A percentile compares a stretch with the other conserved stretches of the same genome.
Conservation (phyloP, 2,113 vertebrate species). For the Odocoileus virginianus region DNA sequence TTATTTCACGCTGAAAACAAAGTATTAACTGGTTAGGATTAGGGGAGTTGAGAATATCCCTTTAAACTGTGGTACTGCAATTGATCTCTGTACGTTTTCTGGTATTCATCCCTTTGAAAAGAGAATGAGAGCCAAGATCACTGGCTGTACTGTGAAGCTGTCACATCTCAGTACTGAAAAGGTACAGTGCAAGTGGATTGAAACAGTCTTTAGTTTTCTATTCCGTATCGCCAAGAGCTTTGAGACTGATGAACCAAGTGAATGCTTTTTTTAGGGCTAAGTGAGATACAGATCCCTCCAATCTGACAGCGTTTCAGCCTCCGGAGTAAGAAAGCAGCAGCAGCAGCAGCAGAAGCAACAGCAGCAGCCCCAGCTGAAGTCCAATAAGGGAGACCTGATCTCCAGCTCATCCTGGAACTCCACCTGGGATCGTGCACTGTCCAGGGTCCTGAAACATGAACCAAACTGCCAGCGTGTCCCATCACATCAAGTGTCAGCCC, state of each 20-base stretch:
- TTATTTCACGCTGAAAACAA: background rate
- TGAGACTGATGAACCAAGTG: constrained; percentile 65
- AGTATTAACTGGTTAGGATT: background rate
- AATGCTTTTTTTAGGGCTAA: constrained; percentile 69
- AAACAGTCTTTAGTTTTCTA: constrained; percentile 61
- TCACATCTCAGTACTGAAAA: constrained; percentile 70
- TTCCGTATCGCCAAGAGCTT: constrained; percentile 45
- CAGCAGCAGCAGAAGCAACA: constrained; percentile 49
- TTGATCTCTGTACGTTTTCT: constrained; percentile 70
- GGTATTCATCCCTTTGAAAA: constrained; percentile 65
- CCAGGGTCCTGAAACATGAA: constrained; percentile 86
- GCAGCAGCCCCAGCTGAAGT: constrained; percentile 57
- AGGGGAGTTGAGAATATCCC: constrained; percentile 9
- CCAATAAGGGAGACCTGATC: constrained; percentile 30
- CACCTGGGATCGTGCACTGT: constrained; percentile 57
- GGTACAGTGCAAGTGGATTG: constrained; percentile 66
- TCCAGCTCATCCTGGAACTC: background rate
- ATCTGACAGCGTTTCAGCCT: constrained; percentile 64
- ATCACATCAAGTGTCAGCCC: constrained; percentile 89
- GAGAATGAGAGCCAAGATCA: constrained; percentile 65
- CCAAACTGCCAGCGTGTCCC: constrained; percentile 91
- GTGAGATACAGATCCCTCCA: constrained; percentile 59
- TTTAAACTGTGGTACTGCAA: constrained; percentile 71
- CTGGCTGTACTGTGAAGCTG: constrained; percentile 70
- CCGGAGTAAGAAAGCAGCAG: constrained; percentile 63